Evolutionary conservation across 2,797 vertebrate species (phyloP), one percentile per base, ranked within the genome.

Genomic region (Ispidina picta): DNA sequence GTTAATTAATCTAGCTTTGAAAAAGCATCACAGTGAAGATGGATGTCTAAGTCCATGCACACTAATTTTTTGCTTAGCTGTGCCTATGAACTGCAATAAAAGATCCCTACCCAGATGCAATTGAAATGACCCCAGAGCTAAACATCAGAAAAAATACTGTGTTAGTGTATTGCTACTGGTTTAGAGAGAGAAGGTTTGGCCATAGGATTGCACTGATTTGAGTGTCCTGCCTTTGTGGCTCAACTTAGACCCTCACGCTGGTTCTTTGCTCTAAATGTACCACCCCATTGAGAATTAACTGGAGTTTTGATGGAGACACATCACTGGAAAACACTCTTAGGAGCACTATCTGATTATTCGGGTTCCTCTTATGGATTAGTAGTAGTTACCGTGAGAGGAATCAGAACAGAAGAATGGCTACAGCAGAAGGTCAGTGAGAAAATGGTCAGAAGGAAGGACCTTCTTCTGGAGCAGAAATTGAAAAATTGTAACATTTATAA

Each of bases 111-210:
- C 37, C 51, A 71, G 33, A 9, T 62, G 25, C 21, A 60, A 22
- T 29, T 62, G 15, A 44, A 8, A 13, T 54, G 75, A 51, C 26
- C 12, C 9, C 31, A 26, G 37, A 75, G 35, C 7, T 48, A 35
- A 86, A 29, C 8, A 2, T 13, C 18, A 43, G 31, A n/a, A 48
- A 69, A 35, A 69, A 41, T 20, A 29, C 5, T 3, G 3, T 28
- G 4, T 15, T 48, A 19, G 17, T 8, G 8, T 19, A 9, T 17
- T 72, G 33, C 23, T 80, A 12, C 29, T 39, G 0, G 0, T 3
- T 15, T 33, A 49, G 39, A 18, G 37, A 14, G 12, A 68, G 28
- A 11, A 23, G 28, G 5, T 54, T 77, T 75, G 69, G 58, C 41
- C 12, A 31, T 15, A 13, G 25, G 13, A 4, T 70, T 41, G 11